Percentiles rank a stretch among this genome's conserved stretches.
Evolutionary conservation across 2,888 invertebrate genomes (phyloP).

Genomic region (Steinernema carpocapsae): DNA sequence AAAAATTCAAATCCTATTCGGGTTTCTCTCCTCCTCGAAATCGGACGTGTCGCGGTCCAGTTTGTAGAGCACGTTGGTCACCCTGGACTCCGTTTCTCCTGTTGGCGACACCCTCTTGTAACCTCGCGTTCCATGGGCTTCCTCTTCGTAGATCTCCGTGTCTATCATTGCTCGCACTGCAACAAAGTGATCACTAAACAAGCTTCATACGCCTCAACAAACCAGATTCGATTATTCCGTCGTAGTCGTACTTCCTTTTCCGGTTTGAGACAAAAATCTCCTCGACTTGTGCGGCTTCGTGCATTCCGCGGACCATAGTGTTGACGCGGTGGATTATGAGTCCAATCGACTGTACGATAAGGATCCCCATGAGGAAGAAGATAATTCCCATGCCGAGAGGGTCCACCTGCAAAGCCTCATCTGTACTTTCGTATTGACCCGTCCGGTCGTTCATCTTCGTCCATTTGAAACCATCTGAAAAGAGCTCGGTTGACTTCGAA

Average conservation of each 20-base stretch:
- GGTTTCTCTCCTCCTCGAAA: not conserved
- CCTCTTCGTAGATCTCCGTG: constrained; percentile 45
- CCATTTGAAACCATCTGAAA: constrained; percentile 62
- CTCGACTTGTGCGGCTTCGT: constrained; percentile 61
- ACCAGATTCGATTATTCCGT: constrained; percentile 55
- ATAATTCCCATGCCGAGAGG: constrained; percentile 79
- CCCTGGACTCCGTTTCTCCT: constrained; percentile 38
- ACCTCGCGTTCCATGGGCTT: constrained; percentile 63
- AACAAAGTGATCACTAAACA: constrained; percentile 1
- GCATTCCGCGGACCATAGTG: constrained; percentile 75
- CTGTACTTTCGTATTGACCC: constrained; percentile 60
- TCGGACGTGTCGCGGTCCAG: constrained; percentile 43
- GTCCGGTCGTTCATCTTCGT: constrained; percentile 66
- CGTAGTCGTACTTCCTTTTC: constrained; percentile 42
- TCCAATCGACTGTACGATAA: constrained; percentile 64
- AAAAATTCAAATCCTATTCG: not conserved
- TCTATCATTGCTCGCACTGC: constrained; percentile 65
- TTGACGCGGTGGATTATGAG: constrained; percentile 99
- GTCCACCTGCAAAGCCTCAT: constrained; percentile 75
- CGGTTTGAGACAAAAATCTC: constrained; percentile 45
- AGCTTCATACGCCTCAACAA: not conserved
- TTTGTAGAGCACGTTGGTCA: constrained; percentile 62
- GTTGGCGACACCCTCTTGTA: constrained; percentile 50
- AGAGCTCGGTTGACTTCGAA: too few relatives aligned
- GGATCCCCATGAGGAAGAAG: constrained; percentile 64